Evolutionary conservation across 2,888 invertebrate species (phyloP), one percentile per base, ranked within the genome.

Genomic region (Yponomeuta plumbellus): DNA sequence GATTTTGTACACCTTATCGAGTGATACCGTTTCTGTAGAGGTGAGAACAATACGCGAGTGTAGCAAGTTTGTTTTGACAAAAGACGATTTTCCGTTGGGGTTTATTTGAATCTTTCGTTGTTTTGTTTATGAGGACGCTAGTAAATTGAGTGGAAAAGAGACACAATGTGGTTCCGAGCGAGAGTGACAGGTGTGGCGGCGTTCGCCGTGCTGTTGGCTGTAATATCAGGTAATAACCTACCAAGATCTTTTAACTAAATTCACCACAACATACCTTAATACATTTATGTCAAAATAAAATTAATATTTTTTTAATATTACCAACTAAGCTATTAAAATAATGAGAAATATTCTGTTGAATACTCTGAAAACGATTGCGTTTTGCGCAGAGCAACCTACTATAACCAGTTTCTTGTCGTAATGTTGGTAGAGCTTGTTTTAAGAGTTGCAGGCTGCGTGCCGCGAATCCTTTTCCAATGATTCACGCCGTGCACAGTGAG

Each of bases 131-230:
- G 76, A 80, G 81, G 80, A 81, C 84, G 80, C 80, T 78, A 76
- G 76, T 76, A 72, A 75, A 76, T 78, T 79, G 77, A 77, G 88
- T 85, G 80, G 75, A 84, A 90, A 80, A 88, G 88, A 85, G 90
- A 90, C 88, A 87, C 85, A 72, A 91, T 89, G 90, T 84, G 78
- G 83, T 80, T 80, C 74, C 83, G 81, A 72, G 81, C 75, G 74
- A 79, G 87, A 82, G 84, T 81, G 88, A 89, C 90, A 90, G 90
- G 91, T 91, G 91, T 85, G 87, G 88, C 77, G 80, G 84, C 81
- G 76, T 76, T 88, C 74, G 87, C 84, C 78, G 80, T 89, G 74
- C 77, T 90, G 77, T 83, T 89, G 80, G 86, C 85, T 71, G 78
- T 81, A 75, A 78, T 89, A 84, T 80, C 91, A 91, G 91, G 91